These are phyloP conservation scores for Episyrphus balteatus DNA, from an alignment of 1,140 invertebrate genomes.

Conservation along the genomic window DNA sequence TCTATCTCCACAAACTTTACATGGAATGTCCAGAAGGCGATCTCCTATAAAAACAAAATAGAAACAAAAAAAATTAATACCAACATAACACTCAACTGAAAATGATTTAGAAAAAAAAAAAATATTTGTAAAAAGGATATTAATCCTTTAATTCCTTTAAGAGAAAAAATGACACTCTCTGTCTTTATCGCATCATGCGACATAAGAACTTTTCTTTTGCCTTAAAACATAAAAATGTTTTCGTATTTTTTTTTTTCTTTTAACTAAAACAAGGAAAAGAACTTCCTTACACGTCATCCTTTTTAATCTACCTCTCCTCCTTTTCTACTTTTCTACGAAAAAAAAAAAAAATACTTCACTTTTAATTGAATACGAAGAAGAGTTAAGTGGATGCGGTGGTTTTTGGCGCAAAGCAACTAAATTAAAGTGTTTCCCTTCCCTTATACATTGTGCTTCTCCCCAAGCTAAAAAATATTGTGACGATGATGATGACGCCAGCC, in stretches of 20 bases:
- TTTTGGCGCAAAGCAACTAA: no score
- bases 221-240: neutral
- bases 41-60: slow-evolving; percentile 58
- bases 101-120: neutral
- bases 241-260: no score
- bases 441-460: neutral
- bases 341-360: neutral
- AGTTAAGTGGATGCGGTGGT: no score
- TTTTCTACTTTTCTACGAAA: neutral
- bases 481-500: neutral
- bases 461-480: neutral
- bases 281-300: neutral
- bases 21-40: slow-evolving; percentile 86
- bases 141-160: neutral
- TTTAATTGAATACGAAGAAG: no score
- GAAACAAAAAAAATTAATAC: neutral
- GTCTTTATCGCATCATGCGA: no score
- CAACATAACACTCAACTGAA: neutral
- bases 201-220: neutral
- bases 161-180: no score
- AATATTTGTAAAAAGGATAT: neutral
- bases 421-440: neutral
- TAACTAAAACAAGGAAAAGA: neutral
- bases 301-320: neutral
- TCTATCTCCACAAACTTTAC: slow-evolving; percentile 91